Conservation (phyloP, 2,797 vertebrate genomes). For the Muraenolepis orangiensis region DNA sequence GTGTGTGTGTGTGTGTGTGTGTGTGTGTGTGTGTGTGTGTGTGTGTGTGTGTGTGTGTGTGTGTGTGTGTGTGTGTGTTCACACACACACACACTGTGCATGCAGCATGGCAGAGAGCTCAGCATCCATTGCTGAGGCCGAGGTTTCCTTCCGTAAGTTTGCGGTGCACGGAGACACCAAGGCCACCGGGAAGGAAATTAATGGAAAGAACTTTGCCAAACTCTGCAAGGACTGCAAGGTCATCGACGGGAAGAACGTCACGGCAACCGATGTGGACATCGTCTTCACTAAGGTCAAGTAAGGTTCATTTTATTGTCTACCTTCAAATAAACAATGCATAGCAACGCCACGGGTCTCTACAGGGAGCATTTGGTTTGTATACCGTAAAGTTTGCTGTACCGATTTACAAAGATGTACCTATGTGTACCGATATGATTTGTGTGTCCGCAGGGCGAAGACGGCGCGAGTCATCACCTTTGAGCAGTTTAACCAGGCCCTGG, state of each 20-base stretch:
- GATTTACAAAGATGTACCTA: background rate
- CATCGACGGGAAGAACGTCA: constrained; percentile 81
- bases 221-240: constrained; percentile 85
- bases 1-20: background rate
- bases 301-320: constrained; percentile 29
- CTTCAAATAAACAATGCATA: background rate
- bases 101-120: constrained; percentile 69
- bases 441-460: constrained; percentile 73
- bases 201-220: constrained; percentile 86
- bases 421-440: background rate
- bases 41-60: background rate
- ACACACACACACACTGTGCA: no score
- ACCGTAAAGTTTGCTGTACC: background rate
- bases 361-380: background rate
- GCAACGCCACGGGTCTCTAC: background rate
- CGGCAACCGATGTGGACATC: constrained; percentile 81
- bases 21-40: background rate
- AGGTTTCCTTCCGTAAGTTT: constrained; percentile 78
- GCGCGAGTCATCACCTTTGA: constrained; percentile 81
- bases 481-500: constrained; percentile 82
- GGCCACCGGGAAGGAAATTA: constrained; percentile 76
- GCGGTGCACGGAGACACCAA: constrained; percentile 78
- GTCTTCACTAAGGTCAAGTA: constrained; percentile 90
- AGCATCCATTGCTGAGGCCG: constrained; percentile 57
- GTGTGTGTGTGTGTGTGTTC: background rate